A percentile compares a stretch with the other conserved stretches of the same genome.
phyloP scores from a whole-genome alignment of 2,797 vertebrate species.

The Brachymystax lenok region DNA sequence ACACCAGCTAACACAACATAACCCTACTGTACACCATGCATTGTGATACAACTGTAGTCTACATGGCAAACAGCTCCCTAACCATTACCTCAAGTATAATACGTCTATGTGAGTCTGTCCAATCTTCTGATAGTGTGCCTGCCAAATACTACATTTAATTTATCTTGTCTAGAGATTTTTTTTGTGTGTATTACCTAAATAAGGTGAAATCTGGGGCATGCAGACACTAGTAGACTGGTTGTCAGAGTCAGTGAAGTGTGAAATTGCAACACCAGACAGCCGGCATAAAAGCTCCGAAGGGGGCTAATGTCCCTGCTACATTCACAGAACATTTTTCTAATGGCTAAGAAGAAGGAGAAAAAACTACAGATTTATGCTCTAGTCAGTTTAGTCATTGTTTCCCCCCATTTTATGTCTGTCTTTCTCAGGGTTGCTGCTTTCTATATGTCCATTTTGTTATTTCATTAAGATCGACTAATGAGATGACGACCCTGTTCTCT shows the following conservation, averaged over 20 bases:
- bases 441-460: conserved; percentile 41
- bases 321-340: conserved; percentile 86
- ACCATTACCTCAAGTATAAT: not conserved
- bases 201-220: conserved; percentile 84
- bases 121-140: conserved; percentile 52
- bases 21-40: not conserved
- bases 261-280: conserved; percentile 87
- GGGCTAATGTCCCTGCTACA: conserved; percentile 81
- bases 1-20: not conserved
- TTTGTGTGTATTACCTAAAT: conserved; percentile 80
- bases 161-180: conserved; percentile 69
- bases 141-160: conserved; percentile 63
- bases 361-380: conserved; percentile 70
- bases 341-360: conserved; percentile 77
- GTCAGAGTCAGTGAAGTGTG: conserved; percentile 82
- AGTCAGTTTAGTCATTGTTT: conserved; percentile 48
- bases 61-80: not conserved
- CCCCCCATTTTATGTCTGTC: conserved; percentile 35
- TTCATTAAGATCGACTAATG: conserved; percentile 51
- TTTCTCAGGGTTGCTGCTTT: conserved; percentile 39
- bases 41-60: not conserved
- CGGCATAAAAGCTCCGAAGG: conserved; percentile 85
- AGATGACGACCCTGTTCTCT: conserved; percentile 48
- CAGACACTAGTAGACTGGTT: conserved; percentile 63
- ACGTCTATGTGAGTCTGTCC: conserved; percentile 30